Evolutionary conservation across 2,888 invertebrate genomes (phyloP), one percentile per base, ranked within the genome.

Genomic region (Scelioninae gen. 2): DNA sequence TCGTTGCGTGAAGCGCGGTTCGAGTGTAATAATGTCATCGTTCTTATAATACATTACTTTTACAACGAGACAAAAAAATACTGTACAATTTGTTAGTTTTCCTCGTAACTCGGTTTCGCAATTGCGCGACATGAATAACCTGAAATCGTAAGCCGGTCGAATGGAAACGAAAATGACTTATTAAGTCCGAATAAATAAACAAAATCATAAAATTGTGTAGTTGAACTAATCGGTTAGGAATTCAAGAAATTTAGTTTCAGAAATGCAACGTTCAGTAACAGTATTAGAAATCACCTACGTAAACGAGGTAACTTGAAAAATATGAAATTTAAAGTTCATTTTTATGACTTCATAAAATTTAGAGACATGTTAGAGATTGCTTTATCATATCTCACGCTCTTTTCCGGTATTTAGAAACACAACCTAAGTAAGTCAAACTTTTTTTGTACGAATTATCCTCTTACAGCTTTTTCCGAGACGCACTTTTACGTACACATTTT

Each of bases 361-460:
- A 22, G 22, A 52, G 22, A 37, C 16, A 19, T 37, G 9, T 22
- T 13, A 10, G 37, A 19, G 7, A 19, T 46, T 46, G 13, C 46
- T 46, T 25, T 46, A 52, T 52, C 22, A 37, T 37, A 37, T 37
- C 37, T 16, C 50, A 11, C 25, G 33, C 31, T 28, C 18, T 53
- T 53, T 53, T 53, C 53, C 39, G 39, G 39, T 53, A 52, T 2
- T n/a, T 16, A 19, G 37, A 37, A 52, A 52, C 22, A 31, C 19
- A 11, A 9, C 13, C 16, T 22, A 22, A 52, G 52, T 22, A 19
- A 13, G 37, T 0, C 19, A 37, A 37, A 52, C 22, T 22, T n/a
- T n/a, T n/a, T n/a, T n/a, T n/a, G n/a, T n/a, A n/a, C n/a, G n/a
- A n/a, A n/a, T n/a, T n/a, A n/a, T n/a, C n/a, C n/a, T n/a, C n/a